Evolutionary conservation across 2,797 vertebrate species (phyloP).

Genomic region (Odontamblyopus rebecca): DNA sequence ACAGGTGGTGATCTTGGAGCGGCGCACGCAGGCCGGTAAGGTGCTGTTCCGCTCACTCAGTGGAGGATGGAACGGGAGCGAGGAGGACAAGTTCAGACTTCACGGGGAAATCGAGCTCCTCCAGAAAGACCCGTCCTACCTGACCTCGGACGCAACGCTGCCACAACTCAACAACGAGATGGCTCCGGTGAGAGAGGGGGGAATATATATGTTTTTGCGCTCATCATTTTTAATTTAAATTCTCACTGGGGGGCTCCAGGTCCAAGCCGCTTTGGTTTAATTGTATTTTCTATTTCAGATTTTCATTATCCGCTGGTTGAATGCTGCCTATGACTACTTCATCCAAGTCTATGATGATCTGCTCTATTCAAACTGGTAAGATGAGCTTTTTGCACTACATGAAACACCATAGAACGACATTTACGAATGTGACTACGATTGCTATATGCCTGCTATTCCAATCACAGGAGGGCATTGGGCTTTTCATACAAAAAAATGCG

Average conservation of each 20-base stretch:
- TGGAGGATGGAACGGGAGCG: constrained; percentile 89
- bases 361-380: constrained; percentile 92
- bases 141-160: constrained; percentile 83
- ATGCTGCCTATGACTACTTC: constrained; percentile 80
- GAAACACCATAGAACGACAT: too few species aligned
- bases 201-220: too few species aligned
- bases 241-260: too few species aligned
- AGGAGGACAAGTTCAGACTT: constrained; percentile 85
- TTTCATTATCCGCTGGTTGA: constrained; percentile 89
- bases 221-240: too few species aligned
- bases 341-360: constrained; percentile 85
- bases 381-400: neutral
- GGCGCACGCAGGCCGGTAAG: constrained; percentile 83
- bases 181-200: constrained; percentile 83
- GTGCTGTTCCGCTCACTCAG: constrained; percentile 83
- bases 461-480: too few species aligned
- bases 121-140: constrained; percentile 84
- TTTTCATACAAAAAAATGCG: too few species aligned
- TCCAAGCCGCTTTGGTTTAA: neutral
- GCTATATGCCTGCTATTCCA: too few species aligned
- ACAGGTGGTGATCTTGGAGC: constrained; percentile 93
- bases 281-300: constrained; percentile 69
- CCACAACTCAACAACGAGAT: constrained; percentile 90
- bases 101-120: constrained; percentile 88
- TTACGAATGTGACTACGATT: too few species aligned